phyloP scores from a whole-genome alignment of 2,888 invertebrate species.

The Cylindroiulus punctatus region DNA sequence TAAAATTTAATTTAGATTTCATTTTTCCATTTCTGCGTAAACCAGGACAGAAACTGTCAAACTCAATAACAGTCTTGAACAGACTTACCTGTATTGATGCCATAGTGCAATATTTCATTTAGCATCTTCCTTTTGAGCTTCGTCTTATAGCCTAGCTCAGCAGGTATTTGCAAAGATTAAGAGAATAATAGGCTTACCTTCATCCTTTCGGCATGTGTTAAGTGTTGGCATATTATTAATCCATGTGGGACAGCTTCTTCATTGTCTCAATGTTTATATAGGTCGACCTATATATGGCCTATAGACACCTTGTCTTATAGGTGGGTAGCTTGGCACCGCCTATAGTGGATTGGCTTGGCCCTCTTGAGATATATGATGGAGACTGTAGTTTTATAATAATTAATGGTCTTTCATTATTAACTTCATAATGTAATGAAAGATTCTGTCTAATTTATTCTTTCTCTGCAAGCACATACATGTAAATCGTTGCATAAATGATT shows the following conservation, averaged over 20 bases:
- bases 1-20: no score
- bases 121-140: no score
- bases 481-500: no score
- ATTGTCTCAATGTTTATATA: constrained; percentile 31
- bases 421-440: no score
- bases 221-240: constrained; percentile 34
- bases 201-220: constrained; percentile 11
- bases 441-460: no score
- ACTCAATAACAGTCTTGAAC: no score
- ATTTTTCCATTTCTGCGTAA: no score
- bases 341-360: background rate
- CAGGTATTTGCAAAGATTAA: background rate
- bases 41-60: no score
- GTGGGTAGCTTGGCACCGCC: background rate
- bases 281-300: constrained; percentile 15
- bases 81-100: no score
- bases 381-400: background rate
- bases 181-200: background rate
- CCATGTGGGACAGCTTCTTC: constrained; percentile 20
- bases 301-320: constrained; percentile 15
- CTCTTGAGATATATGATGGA: background rate
- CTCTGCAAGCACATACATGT: no score
- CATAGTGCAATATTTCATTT: no score
- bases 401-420: background rate
- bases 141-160: background rate